These are phyloP conservation scores for Brenthis hecate DNA, from an alignment of 2,888 invertebrate genomes.

Conservation along the genomic window DNA sequence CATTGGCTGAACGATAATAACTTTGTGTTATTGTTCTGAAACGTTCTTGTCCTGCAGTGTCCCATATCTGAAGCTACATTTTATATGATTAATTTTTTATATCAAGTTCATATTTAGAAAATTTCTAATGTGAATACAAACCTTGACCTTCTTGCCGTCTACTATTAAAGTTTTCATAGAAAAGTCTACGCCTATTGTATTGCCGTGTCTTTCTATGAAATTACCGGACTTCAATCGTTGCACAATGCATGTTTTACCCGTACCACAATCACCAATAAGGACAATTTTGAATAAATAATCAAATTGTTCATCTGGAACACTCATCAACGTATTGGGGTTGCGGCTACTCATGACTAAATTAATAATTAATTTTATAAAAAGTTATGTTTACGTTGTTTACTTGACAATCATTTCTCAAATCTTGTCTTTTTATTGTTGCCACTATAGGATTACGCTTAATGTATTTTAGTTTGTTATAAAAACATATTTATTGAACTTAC, in stretches of 20 bases:
- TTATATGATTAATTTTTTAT: slow-evolving; percentile 13
- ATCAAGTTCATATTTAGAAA: slow-evolving; percentile 5
- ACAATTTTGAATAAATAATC: slow-evolving; percentile 98
- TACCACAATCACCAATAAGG: slow-evolving; percentile 94
- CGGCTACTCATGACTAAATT: slow-evolving; percentile 85
- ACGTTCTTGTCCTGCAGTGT: slow-evolving; percentile 97
- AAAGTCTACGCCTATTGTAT: slow-evolving; percentile 98
- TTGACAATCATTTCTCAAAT: slow-evolving; percentile 38
- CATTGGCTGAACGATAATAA: slow-evolving; percentile 98
- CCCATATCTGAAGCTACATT: slow-evolving; percentile 95
- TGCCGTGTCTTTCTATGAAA: slow-evolving; percentile 96
- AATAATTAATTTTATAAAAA: slow-evolving; percentile 41
- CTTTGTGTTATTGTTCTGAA: slow-evolving; percentile 98
- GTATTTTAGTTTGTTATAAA: not conserved
- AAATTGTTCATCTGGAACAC: slow-evolving; percentile 90
- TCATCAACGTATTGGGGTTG: slow-evolving; percentile 89
- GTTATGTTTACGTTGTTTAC: slow-evolving; percentile 61
- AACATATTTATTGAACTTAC: too few species aligned
- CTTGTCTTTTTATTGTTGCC: not conserved
- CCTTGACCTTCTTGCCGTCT: slow-evolving; percentile 97
- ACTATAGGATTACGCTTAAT: not conserved
- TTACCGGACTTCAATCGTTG: slow-evolving; percentile 98
- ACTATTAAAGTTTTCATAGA: slow-evolving; percentile 98
- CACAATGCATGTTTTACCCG: slow-evolving; percentile 97
- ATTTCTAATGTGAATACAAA: slow-evolving; percentile 59